These are phyloP conservation scores for Onychostruthus taczanowskii DNA, from an alignment of 2,113 vertebrate species.

Conservation along the genomic window DNA sequence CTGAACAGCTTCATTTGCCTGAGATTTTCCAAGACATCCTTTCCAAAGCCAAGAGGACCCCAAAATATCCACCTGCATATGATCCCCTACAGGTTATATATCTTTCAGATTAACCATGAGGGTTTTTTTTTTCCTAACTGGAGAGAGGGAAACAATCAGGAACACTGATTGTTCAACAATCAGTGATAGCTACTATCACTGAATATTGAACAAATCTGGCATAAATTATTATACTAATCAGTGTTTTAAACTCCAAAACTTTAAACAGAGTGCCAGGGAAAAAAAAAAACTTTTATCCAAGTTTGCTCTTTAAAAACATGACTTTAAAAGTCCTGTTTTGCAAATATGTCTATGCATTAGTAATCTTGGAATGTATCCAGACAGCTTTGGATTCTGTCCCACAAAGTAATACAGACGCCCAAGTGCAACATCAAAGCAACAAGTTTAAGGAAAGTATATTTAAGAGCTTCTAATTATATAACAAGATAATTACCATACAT, in stretches of 20 bases:
- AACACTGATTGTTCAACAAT: background rate
- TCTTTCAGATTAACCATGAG: background rate
- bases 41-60: background rate
- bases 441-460: slow-evolving; percentile 22
- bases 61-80: background rate
- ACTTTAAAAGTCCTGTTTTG: slow-evolving; percentile 6
- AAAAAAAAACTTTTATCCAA: background rate
- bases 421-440: slow-evolving; percentile 22
- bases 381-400: background rate
- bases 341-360: background rate
- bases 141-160: background rate
- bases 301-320: background rate
- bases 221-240: background rate
- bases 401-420: background rate
- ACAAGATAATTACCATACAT: slow-evolving; percentile 15
- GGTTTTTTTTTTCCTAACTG: accelerated
- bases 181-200: background rate
- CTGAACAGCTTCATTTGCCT: background rate
- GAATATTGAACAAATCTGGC: background rate
- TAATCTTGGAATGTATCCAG: slow-evolving; percentile 5
- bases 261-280: background rate
- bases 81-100: background rate
- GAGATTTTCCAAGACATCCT: background rate
- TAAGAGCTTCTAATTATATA: slow-evolving; percentile 23
- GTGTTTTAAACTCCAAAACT: background rate